Base-by-base conservation (phyloP, 2,888 invertebrate species). In the Euproctis similis region DNA sequence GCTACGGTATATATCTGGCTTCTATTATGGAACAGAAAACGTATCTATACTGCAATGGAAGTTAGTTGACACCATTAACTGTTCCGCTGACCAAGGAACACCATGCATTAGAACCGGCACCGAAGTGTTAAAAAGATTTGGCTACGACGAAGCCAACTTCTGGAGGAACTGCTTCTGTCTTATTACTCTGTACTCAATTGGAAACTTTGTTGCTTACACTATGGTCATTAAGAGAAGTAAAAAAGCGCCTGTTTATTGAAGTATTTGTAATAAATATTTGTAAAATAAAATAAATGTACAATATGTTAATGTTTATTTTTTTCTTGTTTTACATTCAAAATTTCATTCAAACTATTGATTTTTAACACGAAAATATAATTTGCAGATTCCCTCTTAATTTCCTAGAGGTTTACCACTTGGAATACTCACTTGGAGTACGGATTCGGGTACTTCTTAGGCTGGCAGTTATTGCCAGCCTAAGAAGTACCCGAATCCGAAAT, bases 1-100 rank as follows among this genome's bases (percentile, higher is more conserved):
- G 80, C 46, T 91, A 0, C 89, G 89, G 49, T 92, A 90, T 52
- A 50, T 88, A 0, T 92, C 92, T 0, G 86, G 89, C 2, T 92
- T 92, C 60, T 92, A 89, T 59, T 91, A 90, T 50, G 87, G 89
- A 1, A 86, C 88, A 14, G 91, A 92, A 54, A 89, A 89, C 1
- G 70, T 91, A n/a, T 90, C 90, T 11, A 87, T 90, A 28, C 70
- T 88, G 2, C 90, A 90, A 49, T 92, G 92, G 92, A 71, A 77
- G 26, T 69, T 86, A 36, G 84, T 90, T 3, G 69, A 81, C 10
- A 61, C 70, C 3, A 89, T 91, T 30, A 87, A 82, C 28, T 91
- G 91, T 42, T 72, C 86, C 0, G 50, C 72, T 17, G 78, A 86
- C 17, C 70, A 78, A 3, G 85, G 86, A 1, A 76, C 86, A 31